Base-by-base conservation (phyloP, 2,797 vertebrate species). In the Poecilia wingei region DNA sequence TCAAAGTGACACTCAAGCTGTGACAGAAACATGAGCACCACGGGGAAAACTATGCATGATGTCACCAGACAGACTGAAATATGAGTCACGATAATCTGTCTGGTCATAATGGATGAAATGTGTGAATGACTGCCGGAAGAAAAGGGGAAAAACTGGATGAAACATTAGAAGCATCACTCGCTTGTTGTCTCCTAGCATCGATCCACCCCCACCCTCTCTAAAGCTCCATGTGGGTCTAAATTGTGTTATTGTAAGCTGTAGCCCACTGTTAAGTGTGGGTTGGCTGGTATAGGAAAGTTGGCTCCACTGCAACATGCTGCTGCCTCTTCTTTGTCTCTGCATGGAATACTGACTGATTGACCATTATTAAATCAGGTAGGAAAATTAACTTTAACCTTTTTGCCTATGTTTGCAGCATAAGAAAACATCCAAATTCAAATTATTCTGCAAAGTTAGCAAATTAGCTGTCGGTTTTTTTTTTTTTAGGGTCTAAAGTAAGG, bases 171-270 rank as follows among this genome's bases (percentile, higher is more conserved):
- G 76, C 71, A 73, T 84, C 75, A 78, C 76, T 82, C 80, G 64
- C 77, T 84, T 61, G 18, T 80, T 79, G 79, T 75, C 46, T 46
- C 89, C 79, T 84, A 83, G 86, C 86, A 92, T 87, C 16, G 83
- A 89, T 91, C 91, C 80, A 59, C 79, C 75, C 76, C 87, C 74
- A 33, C 79, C 82, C 81, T 81, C 82, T 83, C 75, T 78, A 79
- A 88, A 78, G 83, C 85, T 82, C 87, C 92, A 87, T 72, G 81
- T 86, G 89, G 91, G 84, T 90, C 78, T 88, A 84, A 93, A 93
- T 91, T 89, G 66, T 81, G 72, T 93, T 92, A 90, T 66, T 76
- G 82, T 85, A 85, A 91, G 86, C 84, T 90, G 90, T 80, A 90
- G 88, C 86, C 75, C 46, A 31, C 75, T 64, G 75, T 79, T 77